Base-by-base conservation (phyloP, 1,140 invertebrate species). In the Tetramorium parvispinum region DNA sequence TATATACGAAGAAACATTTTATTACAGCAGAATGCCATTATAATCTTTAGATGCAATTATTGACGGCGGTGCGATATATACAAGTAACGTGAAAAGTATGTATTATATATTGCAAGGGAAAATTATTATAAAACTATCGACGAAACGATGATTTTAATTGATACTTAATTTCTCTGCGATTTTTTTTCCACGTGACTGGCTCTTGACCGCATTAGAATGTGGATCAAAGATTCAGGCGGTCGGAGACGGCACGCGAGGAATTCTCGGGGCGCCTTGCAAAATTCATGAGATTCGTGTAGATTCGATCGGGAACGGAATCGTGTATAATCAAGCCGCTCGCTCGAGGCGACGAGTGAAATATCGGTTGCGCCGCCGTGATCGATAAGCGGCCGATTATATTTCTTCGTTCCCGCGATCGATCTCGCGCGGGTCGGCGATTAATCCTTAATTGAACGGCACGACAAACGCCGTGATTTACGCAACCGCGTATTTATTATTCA, bases 221-320 rank as follows among this genome's bases (percentile, higher is more conserved):
- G 40, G 71, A 76, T 75, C 46, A 51, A 49, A 71, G 21, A 61
- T 59, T 49, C 55, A 51, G 40, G 40, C 24, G 81, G n/a, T 51
- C 24, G 81, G 1, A 61, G 40, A 13, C 51, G 53, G 16, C 53
- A 24, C 24, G 21, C 24, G 24, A 85, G 70, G 37, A 51, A 73
- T 76, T 66, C 82, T 63, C 86, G 65, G 68, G 85, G 13, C 77
- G 87, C 70, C 78, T 61, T 88, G 66, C 55, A 88, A 88, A 85
- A 88, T 85, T 88, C 78, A 88, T 88, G 87, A 88, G 86, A 27
- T 24, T 65, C 77, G 43, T 63, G 49, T 82, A 32, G 87, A 88
- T 88, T 85, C 68, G 57, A 78, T 85, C 70, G 71, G 16, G 18
- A 49, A 49, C 43, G 21, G 21, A 18, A 53, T 53, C 51, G 51